phyloP scores from a whole-genome alignment of 2,113 vertebrate genomes.

The Verasper variegatus region DNA sequence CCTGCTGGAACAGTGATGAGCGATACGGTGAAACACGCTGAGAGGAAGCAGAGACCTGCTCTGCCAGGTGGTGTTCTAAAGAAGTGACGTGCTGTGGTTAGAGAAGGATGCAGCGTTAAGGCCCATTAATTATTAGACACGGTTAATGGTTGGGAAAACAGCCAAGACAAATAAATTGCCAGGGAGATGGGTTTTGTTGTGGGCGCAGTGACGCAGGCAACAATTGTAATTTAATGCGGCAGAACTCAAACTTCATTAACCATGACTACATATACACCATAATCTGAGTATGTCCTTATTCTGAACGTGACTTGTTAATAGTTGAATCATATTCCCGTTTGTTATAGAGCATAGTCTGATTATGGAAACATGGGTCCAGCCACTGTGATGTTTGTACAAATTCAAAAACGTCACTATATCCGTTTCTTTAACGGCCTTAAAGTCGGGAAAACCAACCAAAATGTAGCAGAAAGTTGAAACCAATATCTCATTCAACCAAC shows the following conservation, averaged over 20 bases:
- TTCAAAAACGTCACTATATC: too few relatives aligned
- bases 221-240: too few relatives aligned
- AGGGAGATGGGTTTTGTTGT: too few relatives aligned
- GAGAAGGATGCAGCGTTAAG: conserved; percentile 17
- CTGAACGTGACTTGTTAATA: too few relatives aligned
- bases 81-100: background rate
- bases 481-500: background rate
- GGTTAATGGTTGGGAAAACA: background rate
- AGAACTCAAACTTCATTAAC: too few relatives aligned
- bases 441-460: too few relatives aligned
- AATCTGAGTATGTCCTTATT: too few relatives aligned
- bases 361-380: too few relatives aligned
- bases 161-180: conserved; percentile 2
- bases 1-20: conserved; percentile 37
- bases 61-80: conserved; percentile 10
- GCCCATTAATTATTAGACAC: background rate
- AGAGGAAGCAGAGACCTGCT: conserved; percentile 37
- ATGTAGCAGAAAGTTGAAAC: background rate
- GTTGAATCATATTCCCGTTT: too few relatives aligned
- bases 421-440: too few relatives aligned
- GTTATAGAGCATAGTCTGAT: too few relatives aligned
- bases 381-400: too few relatives aligned
- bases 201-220: background rate
- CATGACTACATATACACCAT: background rate
- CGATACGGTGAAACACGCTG: background rate